Evolutionary conservation across 2,888 invertebrate species (phyloP), one percentile per base, ranked within the genome.

Genomic region (Cynaeus angustus): DNA sequence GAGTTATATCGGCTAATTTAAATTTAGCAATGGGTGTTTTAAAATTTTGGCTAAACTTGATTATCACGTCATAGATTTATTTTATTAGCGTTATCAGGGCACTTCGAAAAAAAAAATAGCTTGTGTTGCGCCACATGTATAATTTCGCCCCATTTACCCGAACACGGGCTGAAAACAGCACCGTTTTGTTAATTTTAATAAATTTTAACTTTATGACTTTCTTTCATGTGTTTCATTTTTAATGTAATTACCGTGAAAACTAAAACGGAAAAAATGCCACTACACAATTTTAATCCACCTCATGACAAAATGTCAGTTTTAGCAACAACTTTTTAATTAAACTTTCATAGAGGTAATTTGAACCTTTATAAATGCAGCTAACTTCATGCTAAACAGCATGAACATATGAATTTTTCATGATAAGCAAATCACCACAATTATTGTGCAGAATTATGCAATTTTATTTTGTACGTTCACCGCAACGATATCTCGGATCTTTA

Each of bases 361-460:
- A 16, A 6, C 55, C 21, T n/a, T 53, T 33, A 55, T n/a, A 45
- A 37, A 21, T 58, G 58, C 58, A 58, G 30, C 45, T 45, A 68
- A 62, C 52, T 53, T 30, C 9, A 45, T 38, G 48, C 33, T 64
- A 50, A 41, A 41, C 26, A 30, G 33, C 52, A 52, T 41, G 9
- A 38, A 21, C 33, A 46, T 33, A 69, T 69, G 56, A 64, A 69
- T 68, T 62, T 68, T 69, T 58, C 58, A 56, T 69, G 69, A 65
- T 33, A 28, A 61, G 55, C 28, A 62, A 68, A 61, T 61, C 50
- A 48, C 55, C 46, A 41, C 62, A 68, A 62, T 68, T 68, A 69
- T 45, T 50, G 33, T 33, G 38, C 13, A 50, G 38, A 69, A 45
- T 50, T 58, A 52, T 69, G 52, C 48, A 55, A 38, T 58, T 65